Evolutionary conservation across 2,888 invertebrate species (phyloP), one percentile per base, ranked within the genome.

Genomic region (Archaeoteleia sp.): DNA sequence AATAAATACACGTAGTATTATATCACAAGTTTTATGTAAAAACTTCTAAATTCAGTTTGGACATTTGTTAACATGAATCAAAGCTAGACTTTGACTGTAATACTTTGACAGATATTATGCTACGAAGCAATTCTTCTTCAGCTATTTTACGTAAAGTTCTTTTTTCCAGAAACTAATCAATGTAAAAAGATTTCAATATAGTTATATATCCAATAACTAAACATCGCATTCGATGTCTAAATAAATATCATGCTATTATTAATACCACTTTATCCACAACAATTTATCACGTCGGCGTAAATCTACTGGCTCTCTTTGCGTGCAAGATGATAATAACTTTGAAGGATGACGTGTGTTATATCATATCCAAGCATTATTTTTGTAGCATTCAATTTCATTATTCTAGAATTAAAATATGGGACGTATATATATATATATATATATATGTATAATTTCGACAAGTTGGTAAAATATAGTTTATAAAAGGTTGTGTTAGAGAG

Each of bases 281-380:
- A 46, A 34, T 46, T 46, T 34, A 46, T 46, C 46, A 35, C 17
- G 46, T 46, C 34, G 34, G 34, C 32, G 34, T 46, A 34, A 46
- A 34, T 46, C 35, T 46, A 46, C 35, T n/a, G 9, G 46, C 14
- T 46, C 23, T 35, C 46, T 46, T 23, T 34, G 9, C 45, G 45
- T 15, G 32, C 32, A 10, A 45, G 14, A 20, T 15, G 45, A 32
- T 45, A 45, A 32, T n/a, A n/a, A n/a, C 45, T 45, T 20, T 45
- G 45, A 45, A 45, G 45, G 20, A 32, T 45, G 32, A 45, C 32
- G 45, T n/a, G 32, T 45, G 32, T 32, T 30, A 12, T 12, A 20
- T 8, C 12, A 40, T 29, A 29, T 7, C 29, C 25, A 23, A 7
- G 6, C 7, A 7, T 25, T 29, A 2, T 40, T 40, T 40, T n/a